Percentiles rank a stretch among this genome's conserved stretches.
phyloP scores from a whole-genome alignment of 1,140 invertebrate genomes.

The Apis laboriosa region DNA sequence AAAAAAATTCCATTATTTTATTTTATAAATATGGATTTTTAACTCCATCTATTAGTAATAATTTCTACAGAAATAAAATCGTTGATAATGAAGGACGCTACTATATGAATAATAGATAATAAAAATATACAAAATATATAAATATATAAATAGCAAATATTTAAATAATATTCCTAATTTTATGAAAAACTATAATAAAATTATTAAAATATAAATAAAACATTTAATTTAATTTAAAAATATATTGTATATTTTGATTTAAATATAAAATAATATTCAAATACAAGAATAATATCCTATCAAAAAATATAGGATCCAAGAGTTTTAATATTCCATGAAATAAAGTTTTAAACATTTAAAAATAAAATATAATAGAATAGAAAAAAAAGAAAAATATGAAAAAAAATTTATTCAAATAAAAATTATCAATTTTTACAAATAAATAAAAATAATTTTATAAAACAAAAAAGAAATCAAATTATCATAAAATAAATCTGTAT shows the following conservation, averaged over 20 bases:
- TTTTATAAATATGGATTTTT: neutral
- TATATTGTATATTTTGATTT: neutral
- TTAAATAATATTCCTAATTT: neutral
- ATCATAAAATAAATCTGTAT: no score
- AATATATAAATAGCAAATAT: neutral
- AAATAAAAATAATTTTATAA: no score
- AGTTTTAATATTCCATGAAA: no score
- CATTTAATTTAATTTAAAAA: neutral
- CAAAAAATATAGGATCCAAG: no score
- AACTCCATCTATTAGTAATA: conserved; percentile 37
- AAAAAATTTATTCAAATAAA: no score
- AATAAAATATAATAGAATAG: no score
- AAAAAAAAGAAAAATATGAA: no score
- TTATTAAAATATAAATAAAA: neutral
- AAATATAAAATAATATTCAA: neutral
- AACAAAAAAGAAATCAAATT: no score
- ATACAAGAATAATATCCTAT: neutral
- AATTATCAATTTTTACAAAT: no score
- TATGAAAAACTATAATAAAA: no score
- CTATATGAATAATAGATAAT: neutral
- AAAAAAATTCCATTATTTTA: neutral
- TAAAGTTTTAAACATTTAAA: no score
- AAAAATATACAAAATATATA: neutral
- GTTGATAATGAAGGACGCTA: conserved; percentile 48
- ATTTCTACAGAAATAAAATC: neutral